Conservation (phyloP, 2,888 invertebrate genomes). For the Agrochola macilenta region DNA sequence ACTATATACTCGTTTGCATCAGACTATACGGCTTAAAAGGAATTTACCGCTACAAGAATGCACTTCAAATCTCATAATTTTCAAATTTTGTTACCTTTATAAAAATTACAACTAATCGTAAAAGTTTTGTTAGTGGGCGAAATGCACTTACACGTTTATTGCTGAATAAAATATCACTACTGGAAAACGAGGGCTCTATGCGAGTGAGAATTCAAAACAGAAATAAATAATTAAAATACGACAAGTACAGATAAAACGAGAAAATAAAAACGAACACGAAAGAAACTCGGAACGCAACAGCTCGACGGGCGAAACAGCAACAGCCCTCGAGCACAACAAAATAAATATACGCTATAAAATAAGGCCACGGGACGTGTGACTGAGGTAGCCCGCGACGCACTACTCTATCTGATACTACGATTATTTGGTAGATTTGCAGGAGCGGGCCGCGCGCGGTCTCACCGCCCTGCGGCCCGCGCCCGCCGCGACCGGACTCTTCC, state of each 20-base stretch:
- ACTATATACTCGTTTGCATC: conserved; percentile 81
- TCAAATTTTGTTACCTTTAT: conserved; percentile 86
- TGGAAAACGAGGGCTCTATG: conserved; percentile 88
- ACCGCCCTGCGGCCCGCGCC: conserved; percentile 66
- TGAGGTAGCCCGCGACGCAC: conserved; percentile 89
- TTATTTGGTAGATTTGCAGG: conserved; percentile 73
- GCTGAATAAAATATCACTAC: conserved; percentile 91
- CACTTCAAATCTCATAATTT: conserved; percentile 90
- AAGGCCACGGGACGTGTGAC: conserved; percentile 89
- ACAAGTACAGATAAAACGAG: conserved; percentile 84
- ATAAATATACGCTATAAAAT: conserved; percentile 87
- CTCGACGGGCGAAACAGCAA: conserved; percentile 88
- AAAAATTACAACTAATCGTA: conserved; percentile 89
- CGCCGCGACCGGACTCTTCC: conserved; percentile 68
- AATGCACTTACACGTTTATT: conserved; percentile 89
- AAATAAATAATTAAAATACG: conserved; percentile 89
- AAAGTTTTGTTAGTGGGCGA: conserved; percentile 79
- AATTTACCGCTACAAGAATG: conserved; percentile 90
- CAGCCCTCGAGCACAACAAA: conserved; percentile 89
- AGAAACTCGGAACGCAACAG: conserved; percentile 87
- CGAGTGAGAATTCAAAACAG: conserved; percentile 86
- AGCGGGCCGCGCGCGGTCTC: conserved; percentile 68
- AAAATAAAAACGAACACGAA: conserved; percentile 86
- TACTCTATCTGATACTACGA: conserved; percentile 78
- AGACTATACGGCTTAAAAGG: conserved; percentile 90